phyloP scores from a whole-genome alignment of 2,797 vertebrate species.

The Enteromius viviparus region DNA sequence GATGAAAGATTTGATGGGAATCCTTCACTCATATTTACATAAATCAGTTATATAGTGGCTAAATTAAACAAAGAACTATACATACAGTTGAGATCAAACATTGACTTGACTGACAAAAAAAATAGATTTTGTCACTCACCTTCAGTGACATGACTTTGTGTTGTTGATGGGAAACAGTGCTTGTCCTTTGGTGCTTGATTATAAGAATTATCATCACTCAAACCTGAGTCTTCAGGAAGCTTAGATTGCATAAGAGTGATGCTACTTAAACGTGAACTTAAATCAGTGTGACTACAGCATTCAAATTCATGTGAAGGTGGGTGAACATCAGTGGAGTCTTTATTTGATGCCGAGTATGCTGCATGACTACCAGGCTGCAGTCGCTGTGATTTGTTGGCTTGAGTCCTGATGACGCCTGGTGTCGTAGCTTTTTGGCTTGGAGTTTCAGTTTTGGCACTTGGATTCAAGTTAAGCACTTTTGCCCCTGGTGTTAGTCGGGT shows the following conservation, averaged over 20 bases:
- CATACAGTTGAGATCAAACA: neutral
- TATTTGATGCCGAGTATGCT: neutral
- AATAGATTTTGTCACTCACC: constrained; percentile 59
- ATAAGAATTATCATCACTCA: constrained; percentile 52
- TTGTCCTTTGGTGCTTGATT: constrained; percentile 43
- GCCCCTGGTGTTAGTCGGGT: constrained; percentile 40
- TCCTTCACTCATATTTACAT: constrained; percentile 16
- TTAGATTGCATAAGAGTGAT: constrained; percentile 52
- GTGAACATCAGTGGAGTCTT: neutral
- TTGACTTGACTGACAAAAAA: neutral
- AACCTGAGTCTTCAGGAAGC: constrained; percentile 48
- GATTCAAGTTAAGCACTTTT: constrained; percentile 5
- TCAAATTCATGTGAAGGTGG: neutral
- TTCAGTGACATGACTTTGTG: constrained; percentile 46
- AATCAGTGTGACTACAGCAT: constrained; percentile 50
- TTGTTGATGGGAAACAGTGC: constrained; percentile 23
- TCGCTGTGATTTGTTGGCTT: constrained; percentile 17
- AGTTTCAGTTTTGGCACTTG: constrained; percentile 51
- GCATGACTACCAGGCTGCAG: neutral
- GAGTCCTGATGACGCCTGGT: constrained; percentile 2
- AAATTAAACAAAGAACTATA: constrained; percentile 4
- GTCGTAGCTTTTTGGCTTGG: constrained; percentile 17
- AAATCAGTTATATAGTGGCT: neutral
- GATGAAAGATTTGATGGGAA: constrained; percentile 51
- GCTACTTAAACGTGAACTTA: constrained; percentile 54